These are phyloP conservation scores for Eretmochelys imbricata DNA, from an alignment of 2,113 vertebrate genomes.

Conservation along the genomic window DNA sequence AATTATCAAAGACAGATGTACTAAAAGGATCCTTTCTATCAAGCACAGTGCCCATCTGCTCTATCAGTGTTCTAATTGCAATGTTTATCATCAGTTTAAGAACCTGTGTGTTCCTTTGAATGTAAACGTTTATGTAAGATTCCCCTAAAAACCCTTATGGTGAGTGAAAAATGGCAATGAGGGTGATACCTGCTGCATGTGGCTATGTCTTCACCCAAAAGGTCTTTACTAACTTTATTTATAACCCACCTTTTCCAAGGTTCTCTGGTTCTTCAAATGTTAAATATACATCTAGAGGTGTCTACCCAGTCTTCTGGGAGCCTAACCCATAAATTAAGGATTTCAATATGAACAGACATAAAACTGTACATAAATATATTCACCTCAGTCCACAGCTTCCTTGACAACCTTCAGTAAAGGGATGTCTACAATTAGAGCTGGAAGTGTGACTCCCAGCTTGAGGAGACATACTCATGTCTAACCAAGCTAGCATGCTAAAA, in stretches of 20 bases:
- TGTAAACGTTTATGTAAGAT: constrained; percentile 9
- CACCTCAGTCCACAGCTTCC: not conserved
- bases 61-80: not conserved
- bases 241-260: not conserved
- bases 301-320: not conserved
- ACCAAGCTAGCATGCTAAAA: not conserved
- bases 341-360: not conserved
- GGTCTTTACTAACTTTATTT: accelerated
- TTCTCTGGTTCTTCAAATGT: not conserved
- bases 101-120: constrained; percentile 38
- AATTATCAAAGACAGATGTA: constrained; percentile 68
- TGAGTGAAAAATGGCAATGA: constrained; percentile 2
- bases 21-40: constrained; percentile 26
- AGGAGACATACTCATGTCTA: too few relatives aligned
- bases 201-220: not conserved
- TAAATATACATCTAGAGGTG: not conserved
- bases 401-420: not conserved
- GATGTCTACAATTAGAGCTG: not conserved
- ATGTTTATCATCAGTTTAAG: not conserved
- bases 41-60: constrained; percentile 9
- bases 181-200: not conserved
- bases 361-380: not conserved
- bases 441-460: too few relatives aligned
- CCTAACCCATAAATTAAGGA: not conserved
- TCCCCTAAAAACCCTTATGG: constrained; percentile 14